Conservation (phyloP, 1,140 invertebrate genomes). For the Drosophila teissieri region DNA sequence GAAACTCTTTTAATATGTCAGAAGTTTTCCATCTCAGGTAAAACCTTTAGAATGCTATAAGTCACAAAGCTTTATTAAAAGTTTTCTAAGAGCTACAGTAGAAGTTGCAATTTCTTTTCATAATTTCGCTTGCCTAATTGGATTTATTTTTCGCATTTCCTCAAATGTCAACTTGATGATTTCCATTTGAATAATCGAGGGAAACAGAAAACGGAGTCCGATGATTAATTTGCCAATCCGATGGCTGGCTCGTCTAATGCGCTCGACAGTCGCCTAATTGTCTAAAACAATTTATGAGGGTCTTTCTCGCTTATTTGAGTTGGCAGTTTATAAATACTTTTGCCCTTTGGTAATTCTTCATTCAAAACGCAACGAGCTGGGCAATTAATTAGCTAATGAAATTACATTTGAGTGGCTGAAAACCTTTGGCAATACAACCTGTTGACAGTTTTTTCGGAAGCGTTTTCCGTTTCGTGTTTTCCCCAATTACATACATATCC, state of each 20-base stretch:
- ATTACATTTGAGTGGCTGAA: conserved; percentile 51
- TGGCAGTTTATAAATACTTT: conserved; percentile 50
- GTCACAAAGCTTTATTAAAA: conserved; percentile 4
- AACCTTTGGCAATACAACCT: conserved; percentile 46
- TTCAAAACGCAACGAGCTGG: conserved; percentile 43
- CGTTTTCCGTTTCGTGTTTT: conserved; percentile 17
- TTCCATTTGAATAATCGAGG: conserved; percentile 55
- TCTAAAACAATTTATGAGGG: conserved; percentile 52
- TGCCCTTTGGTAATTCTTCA: conserved; percentile 30
- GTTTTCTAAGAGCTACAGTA: background rate
- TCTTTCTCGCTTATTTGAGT: conserved; percentile 42
- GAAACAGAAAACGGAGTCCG: conserved; percentile 39
- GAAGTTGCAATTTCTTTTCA: background rate
- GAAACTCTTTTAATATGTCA: no score
- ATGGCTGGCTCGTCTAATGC: conserved; percentile 30
- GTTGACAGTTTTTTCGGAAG: conserved; percentile 55
- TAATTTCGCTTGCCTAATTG: conserved; percentile 20
- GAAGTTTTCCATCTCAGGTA: background rate
- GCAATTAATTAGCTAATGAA: conserved; percentile 78
- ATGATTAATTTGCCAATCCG: conserved; percentile 56
- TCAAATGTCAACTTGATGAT: conserved; percentile 16
- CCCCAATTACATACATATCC: conserved; percentile 53
- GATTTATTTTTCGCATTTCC: conserved; percentile 27
- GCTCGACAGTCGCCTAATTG: conserved; percentile 30
- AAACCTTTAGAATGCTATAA: background rate